A percentile compares a stretch with the other conserved stretches of the same genome.
phyloP scores from a whole-genome alignment of 1,140 invertebrate genomes.

The Phymorhynchus buccinoides region DNA sequence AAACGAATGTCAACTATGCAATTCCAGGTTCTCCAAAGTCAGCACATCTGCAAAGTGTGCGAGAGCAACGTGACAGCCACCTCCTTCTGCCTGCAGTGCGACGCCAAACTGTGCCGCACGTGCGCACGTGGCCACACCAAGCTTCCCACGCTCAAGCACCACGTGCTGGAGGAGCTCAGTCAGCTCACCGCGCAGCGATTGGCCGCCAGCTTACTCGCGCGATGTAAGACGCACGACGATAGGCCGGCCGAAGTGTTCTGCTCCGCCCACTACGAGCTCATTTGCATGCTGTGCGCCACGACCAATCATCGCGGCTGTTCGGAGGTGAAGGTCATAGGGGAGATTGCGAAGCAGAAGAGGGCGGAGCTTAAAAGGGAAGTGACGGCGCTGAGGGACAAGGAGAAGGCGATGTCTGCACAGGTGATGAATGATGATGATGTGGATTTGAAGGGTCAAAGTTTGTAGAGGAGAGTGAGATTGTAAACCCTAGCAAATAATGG shows the following conservation, averaged over 20 bases:
- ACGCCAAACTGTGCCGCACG: slow-evolving; percentile 9
- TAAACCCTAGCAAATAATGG: no score
- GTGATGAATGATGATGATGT: no score
- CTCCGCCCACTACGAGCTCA: neutral
- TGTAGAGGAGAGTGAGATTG: no score
- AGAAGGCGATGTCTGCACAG: neutral
- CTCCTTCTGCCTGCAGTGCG: neutral
- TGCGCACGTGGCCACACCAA: slow-evolving; percentile 5
- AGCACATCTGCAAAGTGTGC: slow-evolving; percentile 8
- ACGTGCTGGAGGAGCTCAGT: slow-evolving; percentile 5
- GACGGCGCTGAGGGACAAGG: neutral
- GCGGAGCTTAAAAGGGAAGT: neutral
- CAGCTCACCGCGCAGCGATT: neutral
- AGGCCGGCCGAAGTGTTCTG: slow-evolving; percentile 23
- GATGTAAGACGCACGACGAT: slow-evolving; percentile 1
- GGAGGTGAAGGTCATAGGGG: neutral
- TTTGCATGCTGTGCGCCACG: slow-evolving; percentile 6
- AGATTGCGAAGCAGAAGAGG: neutral
- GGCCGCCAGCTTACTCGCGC: neutral
- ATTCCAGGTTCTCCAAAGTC: neutral
- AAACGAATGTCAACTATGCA: no score
- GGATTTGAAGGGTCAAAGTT: no score
- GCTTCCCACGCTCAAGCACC: neutral
- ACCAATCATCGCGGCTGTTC: neutral
- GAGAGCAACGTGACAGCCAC: slow-evolving; percentile 7